phyloP scores from a whole-genome alignment of 2,113 vertebrate species.

The Ursus arctos region DNA sequence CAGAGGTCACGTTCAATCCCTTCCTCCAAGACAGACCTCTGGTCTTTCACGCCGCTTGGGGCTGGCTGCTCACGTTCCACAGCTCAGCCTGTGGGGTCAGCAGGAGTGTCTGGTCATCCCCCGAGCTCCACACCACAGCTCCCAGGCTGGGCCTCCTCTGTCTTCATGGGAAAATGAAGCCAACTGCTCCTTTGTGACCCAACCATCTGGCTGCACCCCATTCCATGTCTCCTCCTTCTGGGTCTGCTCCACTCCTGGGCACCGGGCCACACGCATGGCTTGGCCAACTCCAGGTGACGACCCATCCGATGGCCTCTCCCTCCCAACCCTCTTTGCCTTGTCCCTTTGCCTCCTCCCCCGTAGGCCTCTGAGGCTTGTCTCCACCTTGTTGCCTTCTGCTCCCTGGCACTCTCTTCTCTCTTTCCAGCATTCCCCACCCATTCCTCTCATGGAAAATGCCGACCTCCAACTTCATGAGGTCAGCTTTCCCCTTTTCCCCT shows the following conservation, averaged over 20 bases:
- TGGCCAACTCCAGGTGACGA: too few relatives aligned
- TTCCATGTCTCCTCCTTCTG: background rate
- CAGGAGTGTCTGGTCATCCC: too few relatives aligned
- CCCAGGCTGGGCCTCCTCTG: background rate
- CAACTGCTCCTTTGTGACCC: background rate
- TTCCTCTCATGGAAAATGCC: too few relatives aligned
- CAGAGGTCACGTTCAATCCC: background rate
- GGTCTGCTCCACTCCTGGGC: background rate
- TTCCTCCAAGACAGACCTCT: background rate
- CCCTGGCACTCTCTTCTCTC: too few relatives aligned
- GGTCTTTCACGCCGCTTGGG: background rate
- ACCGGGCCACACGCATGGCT: background rate
- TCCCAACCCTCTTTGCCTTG: too few relatives aligned
- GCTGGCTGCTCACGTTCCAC: background rate
- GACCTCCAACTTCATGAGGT: background rate
- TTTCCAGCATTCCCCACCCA: background rate
- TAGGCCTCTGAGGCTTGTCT: background rate
- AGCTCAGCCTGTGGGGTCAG: fast-evolving
- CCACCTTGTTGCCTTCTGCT: too few relatives aligned
- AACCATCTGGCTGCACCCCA: background rate
- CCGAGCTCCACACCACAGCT: too few relatives aligned
- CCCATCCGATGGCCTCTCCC: too few relatives aligned
- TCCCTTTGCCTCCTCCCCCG: too few relatives aligned
- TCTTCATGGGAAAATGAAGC: background rate
- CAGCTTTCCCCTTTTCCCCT: background rate